Evolutionary conservation across 1,140 invertebrate genomes (phyloP), one percentile per base, ranked within the genome.

Genomic region (Zaprionus inermis): DNA sequence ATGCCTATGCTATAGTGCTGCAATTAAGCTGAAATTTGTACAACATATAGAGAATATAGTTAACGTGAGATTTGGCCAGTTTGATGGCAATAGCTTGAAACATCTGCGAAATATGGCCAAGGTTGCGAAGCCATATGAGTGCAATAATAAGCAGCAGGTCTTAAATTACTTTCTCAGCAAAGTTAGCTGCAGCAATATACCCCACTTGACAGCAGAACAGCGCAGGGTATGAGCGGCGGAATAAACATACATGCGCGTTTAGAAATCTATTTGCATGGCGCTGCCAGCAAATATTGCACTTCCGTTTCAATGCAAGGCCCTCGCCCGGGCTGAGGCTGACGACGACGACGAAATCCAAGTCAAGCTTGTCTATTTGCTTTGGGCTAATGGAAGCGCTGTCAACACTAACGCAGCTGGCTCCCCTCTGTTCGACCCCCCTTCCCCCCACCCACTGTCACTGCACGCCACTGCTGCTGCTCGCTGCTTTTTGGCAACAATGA

Each of bases 341-440:
- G 20, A 54, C 10, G 46, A 32, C 12, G 24, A 46, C 30, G 81
- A 84, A 84, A 84, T 80, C 73, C 81, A 84, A 84, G 81, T 84
- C 81, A 84, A 84, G 81, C 81, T 81, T 84, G 81, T 84, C 81
- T 85, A 71, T 84, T 84, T 85, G 73, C 81, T 66, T 77, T 80
- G 69, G 73, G 69, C 81, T 84, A 84, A 84, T 84, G 81, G 81
- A 84, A 84, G 58, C 59, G 68, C 49, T 70, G 46, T 34, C 51
- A 74, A 49, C 16, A 30, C 51, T 41, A 49, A 16, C 60, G 20
- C 69, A 67, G 70, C 61, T 70, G 59, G 44, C 41, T 28, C 46
- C 2, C 16, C 36, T 22, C 20, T n/a, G n/a, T n/a, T n/a, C n/a
- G n/a, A n/a, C n/a, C n/a, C n/a, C n/a, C 5, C n/a, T 9, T 16